Evolutionary conservation across 2,113 vertebrate genomes (phyloP), one percentile per base, ranked within the genome.

Genomic region (Tinamus guttatus): DNA sequence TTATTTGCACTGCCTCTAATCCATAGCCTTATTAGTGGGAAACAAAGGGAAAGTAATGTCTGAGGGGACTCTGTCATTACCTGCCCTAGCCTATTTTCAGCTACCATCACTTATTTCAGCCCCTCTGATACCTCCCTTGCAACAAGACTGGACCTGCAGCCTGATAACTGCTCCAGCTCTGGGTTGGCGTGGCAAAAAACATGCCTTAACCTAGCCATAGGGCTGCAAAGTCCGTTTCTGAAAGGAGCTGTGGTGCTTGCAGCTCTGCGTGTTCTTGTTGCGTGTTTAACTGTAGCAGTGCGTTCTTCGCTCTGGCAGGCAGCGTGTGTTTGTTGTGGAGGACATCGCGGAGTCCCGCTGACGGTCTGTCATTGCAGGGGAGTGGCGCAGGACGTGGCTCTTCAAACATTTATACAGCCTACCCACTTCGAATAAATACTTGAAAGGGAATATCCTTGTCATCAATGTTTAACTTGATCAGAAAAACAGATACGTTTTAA

Each of bases 371-470:
- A 70, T 34, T 81, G 54, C 41, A 81, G 86, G 63, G n/a, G 82
- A 49, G 40, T 68, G 92, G 79, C 9, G 84, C 90, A 93, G 92
- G 91, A 97, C 95, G 95, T 43, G 41, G 34, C 67, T 95, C 73
- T 69, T 95, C 89, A 91, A 69, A 93, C 87, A 92, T 70, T 24
- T 59, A 91, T 77, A 73, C 58, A 45, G 34, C 49, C 74, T 67
- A 49, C 74, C 91, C 85, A 34, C 77, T 74, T 82, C 21, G 84
- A 69, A 78, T 81, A 94, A 95, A 88, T 45, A 59, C 77, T 77
- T 65, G 76, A 90, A 28, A 36, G 74, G 49, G n/a, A 88, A 51
- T 45, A 45, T 32, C 64, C 78, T 67, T 34, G 17, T 11, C 22
- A 51, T 73, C n/a, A 89, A 59, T 79, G 86, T 83, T 89, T 73